Evolutionary conservation across 2,113 vertebrate species (phyloP).

Genomic region (Limanda limanda): DNA sequence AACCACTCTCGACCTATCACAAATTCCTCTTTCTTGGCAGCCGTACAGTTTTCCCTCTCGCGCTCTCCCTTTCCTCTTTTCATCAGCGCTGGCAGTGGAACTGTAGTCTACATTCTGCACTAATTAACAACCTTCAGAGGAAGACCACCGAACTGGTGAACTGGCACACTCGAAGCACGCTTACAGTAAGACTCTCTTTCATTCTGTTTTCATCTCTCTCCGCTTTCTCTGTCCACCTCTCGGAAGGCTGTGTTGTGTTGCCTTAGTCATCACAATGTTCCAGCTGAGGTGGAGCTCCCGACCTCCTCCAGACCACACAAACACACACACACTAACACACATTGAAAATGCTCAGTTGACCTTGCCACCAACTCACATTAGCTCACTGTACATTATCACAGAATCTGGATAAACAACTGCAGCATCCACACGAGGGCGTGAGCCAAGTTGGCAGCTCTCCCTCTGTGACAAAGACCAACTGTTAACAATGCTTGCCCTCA

Average conservation of each 20-base stretch:
- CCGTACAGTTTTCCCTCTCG: conserved; percentile 75
- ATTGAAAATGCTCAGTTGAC: not conserved
- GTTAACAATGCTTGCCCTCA: conserved; percentile 15
- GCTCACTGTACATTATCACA: conserved; percentile 22
- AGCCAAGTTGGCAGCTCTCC: not conserved
- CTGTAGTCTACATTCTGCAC: conserved; percentile 90
- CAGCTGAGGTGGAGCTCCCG: conserved; percentile 7
- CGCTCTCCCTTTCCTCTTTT: conserved; percentile 76
- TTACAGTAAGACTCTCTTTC: conserved; percentile 62
- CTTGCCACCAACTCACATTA: conserved; percentile 11
- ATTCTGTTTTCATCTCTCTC: conserved; percentile 26
- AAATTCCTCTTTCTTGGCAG: conserved; percentile 90
- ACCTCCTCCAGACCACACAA: conserved; percentile 6
- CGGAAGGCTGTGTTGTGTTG: conserved; percentile 1
- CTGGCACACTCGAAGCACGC: conserved; percentile 85
- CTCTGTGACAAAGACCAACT: not conserved
- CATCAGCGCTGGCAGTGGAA: conserved; percentile 88
- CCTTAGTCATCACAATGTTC: not conserved
- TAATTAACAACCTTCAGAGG: conserved; percentile 90
- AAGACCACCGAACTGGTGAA: conserved; percentile 85
- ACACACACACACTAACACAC: not conserved
- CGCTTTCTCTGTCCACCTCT: conserved; percentile 18
- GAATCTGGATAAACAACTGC: conserved; percentile 25
- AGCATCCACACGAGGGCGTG: conserved; percentile 2
- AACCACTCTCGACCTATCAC: conserved; percentile 88